Evolutionary conservation across 2,888 invertebrate species (phyloP).

Genomic region (Leptogaster cylindrica): DNA sequence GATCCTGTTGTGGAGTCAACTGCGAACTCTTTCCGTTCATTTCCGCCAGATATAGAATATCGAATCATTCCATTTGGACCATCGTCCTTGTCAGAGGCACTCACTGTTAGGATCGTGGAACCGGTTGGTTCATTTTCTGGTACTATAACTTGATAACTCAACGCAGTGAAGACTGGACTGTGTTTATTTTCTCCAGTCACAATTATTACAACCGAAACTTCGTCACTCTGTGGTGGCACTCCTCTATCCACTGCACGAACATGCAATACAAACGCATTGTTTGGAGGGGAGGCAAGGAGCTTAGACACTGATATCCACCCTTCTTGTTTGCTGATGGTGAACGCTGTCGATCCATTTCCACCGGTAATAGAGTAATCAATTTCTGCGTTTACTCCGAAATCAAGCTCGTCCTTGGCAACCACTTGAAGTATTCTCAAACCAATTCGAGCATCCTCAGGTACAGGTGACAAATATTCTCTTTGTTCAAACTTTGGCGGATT

Average conservation of each 20-base stretch:
- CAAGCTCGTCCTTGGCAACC: conserved; percentile 76
- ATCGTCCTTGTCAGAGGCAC: conserved; percentile 82
- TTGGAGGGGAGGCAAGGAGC: conserved; percentile 62
- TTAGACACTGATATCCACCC: conserved; percentile 83
- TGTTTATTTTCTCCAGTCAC: conserved; percentile 84
- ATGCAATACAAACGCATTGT: conserved; percentile 71
- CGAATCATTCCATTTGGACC: conserved; percentile 90
- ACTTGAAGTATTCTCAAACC: conserved; percentile 78
- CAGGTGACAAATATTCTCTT: conserved; percentile 77
- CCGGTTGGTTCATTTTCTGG: conserved; percentile 90
- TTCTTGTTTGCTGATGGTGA: conserved; percentile 74
- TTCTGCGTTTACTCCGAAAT: conserved; percentile 89
- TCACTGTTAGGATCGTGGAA: conserved; percentile 82
- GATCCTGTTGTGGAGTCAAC: conserved; percentile 80
- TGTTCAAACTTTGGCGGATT: conserved; percentile 85
- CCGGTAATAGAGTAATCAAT: conserved; percentile 77
- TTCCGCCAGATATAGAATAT: conserved; percentile 84
- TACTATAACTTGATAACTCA: conserved; percentile 87
- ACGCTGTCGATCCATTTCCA: conserved; percentile 79
- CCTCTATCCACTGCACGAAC: conserved; percentile 86
- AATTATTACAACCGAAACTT: conserved; percentile 74
- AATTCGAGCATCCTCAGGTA: conserved; percentile 76
- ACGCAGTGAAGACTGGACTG: conserved; percentile 81
- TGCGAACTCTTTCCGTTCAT: conserved; percentile 78
- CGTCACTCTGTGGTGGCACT: conserved; percentile 83